Base-by-base conservation (phyloP, 2,888 invertebrate genomes). In the Leuctra nigra region DNA sequence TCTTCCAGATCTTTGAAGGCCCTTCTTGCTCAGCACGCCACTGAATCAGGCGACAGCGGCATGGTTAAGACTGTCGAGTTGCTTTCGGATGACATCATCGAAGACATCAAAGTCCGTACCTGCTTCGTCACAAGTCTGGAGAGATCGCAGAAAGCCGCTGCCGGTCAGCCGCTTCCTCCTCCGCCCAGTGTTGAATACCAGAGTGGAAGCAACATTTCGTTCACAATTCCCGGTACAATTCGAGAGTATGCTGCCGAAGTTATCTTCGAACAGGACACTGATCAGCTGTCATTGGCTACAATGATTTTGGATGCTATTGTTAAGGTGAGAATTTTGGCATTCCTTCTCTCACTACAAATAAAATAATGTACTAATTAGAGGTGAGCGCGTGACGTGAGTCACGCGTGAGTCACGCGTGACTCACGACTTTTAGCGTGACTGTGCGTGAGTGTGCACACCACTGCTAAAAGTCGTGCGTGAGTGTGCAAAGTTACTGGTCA, bases 171-270 rank as follows among this genome's bases (percentile, higher is more conserved):
- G 25, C 75, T 78, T 56, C 66, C 69, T 38, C 73, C 79, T 14
- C 76, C 81, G 48, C 84, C 83, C 1, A 76, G 79, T 61, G 80
- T 87, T 0, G 75, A 80, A 54, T 87, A 91, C 73, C 80, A 80
- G 53, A 76, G 79, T 59, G 83, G 83, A 58, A 77, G 80, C 14
- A 68, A 69, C 20, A 78, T 78, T 61, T 77, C 80, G 11, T 73
- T 91, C 20, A 73, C 71, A 36, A 78, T 91, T 59, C 78, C 82
- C 23, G 83, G 91, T 14, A 75, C 75, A 61, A 73, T 89, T 1
- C 79, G 96, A 36, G 95, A 95, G 73, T 81, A 82, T 22, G 83
- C 86, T 1, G 88, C 84, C 65, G 96, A 96, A 77, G 74, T 87
- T 46, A 74, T 96, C 67, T 96, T 95, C 76, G 83, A 86, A 66